Base-by-base conservation (phyloP, 2,888 invertebrate species). In the Thelaira solivaga region DNA sequence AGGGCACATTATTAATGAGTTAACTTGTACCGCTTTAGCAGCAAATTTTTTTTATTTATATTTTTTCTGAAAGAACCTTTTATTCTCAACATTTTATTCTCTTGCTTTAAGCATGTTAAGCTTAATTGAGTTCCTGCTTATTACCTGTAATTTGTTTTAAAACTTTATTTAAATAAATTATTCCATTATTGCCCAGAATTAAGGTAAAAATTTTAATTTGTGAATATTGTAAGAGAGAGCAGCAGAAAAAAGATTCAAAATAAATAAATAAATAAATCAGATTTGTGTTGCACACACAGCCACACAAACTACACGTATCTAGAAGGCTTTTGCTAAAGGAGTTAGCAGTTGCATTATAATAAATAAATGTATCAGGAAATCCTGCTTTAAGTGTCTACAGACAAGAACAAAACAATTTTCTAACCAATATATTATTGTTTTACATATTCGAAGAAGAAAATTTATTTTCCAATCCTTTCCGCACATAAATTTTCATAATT, bases 381-480 rank as follows among this genome's bases (percentile, higher is more conserved):
- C 78, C 78, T 51, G 65, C 61, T 74, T 74, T 49, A 67, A 67
- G 55, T 65, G 72, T 51, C 64, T 26, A 61, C 8, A 20, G 26
- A 20, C 24, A 41, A 64, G 53, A 61, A 64, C 34, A 62, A 84
- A 85, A 84, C 85, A 86, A 86, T 86, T 87, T 86, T 86, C 87
- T 84, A 85, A 83, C 86, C 86, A 86, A 86, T 86, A 86, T 87
- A 86, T 85, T 86, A 84, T 85, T n/a, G n/a, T n/a, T n/a, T 83
- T n/a, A 31, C 29, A 24, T 86, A n/a, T 74, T 62, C 41, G 51
- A 67, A 76, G 72, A 53, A 65, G 59, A 69, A 75, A 87, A 87
- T 86, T 86, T 86, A 85, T 85, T 86, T 87, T 85, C 86, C 87
- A 86, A 86, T 86, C 85, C 85, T 85, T 86, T 86, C 85, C 84